Evolutionary conservation across 2,888 invertebrate species (phyloP).

Genomic region (Achlya flavicornis): DNA sequence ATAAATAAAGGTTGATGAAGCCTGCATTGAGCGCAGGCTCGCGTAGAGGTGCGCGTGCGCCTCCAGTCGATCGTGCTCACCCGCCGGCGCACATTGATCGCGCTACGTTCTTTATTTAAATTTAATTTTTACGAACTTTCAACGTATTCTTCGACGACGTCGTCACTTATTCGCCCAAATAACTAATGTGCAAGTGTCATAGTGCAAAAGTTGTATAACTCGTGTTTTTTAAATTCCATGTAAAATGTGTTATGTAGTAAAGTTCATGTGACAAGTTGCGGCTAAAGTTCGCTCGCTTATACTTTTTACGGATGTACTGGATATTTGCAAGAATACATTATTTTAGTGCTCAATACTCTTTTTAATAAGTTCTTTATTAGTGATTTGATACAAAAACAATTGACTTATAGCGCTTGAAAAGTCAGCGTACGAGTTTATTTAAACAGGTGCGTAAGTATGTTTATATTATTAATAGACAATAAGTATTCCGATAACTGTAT

Average conservation of each 20-base stretch:
- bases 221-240: constrained; percentile 35
- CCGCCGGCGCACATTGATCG: constrained; percentile 56
- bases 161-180: constrained; percentile 42
- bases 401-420: constrained; percentile 7
- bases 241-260: constrained; percentile 41
- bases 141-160: constrained; percentile 31
- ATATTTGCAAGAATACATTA: constrained; percentile 43
- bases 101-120: constrained; percentile 53
- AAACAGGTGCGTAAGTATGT: constrained; percentile 40
- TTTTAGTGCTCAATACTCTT: constrained; percentile 5
- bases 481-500: background rate
- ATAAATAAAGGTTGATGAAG: constrained; percentile 55
- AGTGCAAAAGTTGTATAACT: constrained; percentile 41
- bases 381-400: constrained; percentile 23
- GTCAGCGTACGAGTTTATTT: constrained; percentile 13
- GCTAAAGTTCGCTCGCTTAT: constrained; percentile 63
- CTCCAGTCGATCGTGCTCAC: constrained; percentile 74
- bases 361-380: constrained; percentile 27
- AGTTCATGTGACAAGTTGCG: constrained; percentile 69
- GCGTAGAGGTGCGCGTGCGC: constrained; percentile 71
- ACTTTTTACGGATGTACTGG: constrained; percentile 49
- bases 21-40: constrained; percentile 58
- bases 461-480: constrained; percentile 18
- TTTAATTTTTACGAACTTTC: constrained; percentile 61
- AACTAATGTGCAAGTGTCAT: constrained; percentile 45